A percentile compares a stretch with the other conserved stretches of the same genome.
Evolutionary conservation across 1,140 invertebrate genomes (phyloP).

Genomic region (Euschistus heros): DNA sequence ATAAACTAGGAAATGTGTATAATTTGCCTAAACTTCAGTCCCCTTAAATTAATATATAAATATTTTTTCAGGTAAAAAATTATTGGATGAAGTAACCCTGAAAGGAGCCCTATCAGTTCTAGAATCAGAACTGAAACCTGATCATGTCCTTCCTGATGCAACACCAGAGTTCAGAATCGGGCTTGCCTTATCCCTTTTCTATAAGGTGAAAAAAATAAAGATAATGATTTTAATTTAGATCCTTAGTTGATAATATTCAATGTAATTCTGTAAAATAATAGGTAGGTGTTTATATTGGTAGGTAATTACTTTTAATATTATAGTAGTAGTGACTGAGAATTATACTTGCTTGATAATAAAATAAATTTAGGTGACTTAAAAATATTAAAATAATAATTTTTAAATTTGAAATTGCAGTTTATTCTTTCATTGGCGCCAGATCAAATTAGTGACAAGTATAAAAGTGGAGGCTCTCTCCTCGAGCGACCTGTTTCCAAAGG

Average conservation of each 20-base stretch:
- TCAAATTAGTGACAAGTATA: constrained; percentile 7
- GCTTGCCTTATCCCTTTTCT: constrained; percentile 37
- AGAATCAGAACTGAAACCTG: constrained; percentile 49
- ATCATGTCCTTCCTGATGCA: constrained; percentile 47
- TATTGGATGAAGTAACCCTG: constrained; percentile 41
- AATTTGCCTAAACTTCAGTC: no score
- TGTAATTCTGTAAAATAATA: no score
- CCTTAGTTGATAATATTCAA: no score
- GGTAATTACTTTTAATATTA: not conserved
- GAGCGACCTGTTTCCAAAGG: constrained; percentile 53
- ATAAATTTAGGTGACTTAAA: constrained; percentile 32
- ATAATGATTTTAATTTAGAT: no score
- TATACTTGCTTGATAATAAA: no score
- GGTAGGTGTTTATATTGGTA: not conserved
- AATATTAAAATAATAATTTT: constrained; percentile 21
- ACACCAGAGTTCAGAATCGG: constrained; percentile 50
- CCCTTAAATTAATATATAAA: no score
- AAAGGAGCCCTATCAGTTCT: constrained; percentile 47
- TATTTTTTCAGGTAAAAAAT: constrained; percentile 46
- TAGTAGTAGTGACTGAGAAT: no score
- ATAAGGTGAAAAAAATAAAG: constrained; percentile 36
- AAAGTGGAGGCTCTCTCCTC: constrained; percentile 24
- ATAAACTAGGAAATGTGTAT: no score
- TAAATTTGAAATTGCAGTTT: constrained; percentile 16
- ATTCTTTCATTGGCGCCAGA: not conserved